Base-by-base conservation (phyloP, 2,888 invertebrate genomes). In the Drosophila mettleri region DNA sequence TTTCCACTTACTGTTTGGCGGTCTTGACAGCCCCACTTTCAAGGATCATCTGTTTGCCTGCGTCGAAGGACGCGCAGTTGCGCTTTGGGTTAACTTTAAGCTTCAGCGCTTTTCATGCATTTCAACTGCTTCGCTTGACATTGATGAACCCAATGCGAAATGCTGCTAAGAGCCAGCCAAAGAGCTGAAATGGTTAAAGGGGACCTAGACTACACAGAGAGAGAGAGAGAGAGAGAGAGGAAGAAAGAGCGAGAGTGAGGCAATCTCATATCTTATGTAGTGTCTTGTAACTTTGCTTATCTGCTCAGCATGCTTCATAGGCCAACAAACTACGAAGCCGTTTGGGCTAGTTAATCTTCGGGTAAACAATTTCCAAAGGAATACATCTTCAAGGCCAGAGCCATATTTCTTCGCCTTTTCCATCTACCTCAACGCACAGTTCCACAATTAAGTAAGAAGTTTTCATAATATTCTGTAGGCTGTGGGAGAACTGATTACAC, bases 1-100 rank as follows among this genome's bases (percentile, higher is more conserved):
- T 74, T 76, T 76, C 77, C 74, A 76, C 77, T 74, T 76, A 68
- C 54, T 57, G 74, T 59, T 76, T 76, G 62, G 57, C 58, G 67
- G 54, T 55, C 63, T 45, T 67, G 74, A 76, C 72, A 68, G 39
- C 48, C 27, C 12, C 67, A 48, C 54, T 74, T 65, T 55, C 39
- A 62, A 41, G 72, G 62, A 67, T 71, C 77, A 76, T 76, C 67
- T 62, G 76, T 76, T 62, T 54, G 18, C 65, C 18, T 20, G 31
- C 27, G 34, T 20, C 46, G 24, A 49, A 55, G 66, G 14, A 24
- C 16, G 20, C 18, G 33, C 31, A 22, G 5, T 46, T 29, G 48
- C 10, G 43, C 14, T 9, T 20, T 14, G 18, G 10, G 31, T n/a
- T n/a, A 33, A 61, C 45, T 38, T 43, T 22, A 38, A 45, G 24